Evolutionary conservation across 2,888 invertebrate species (phyloP).

Genomic region (Chaetogeoica ovagalla): DNA sequence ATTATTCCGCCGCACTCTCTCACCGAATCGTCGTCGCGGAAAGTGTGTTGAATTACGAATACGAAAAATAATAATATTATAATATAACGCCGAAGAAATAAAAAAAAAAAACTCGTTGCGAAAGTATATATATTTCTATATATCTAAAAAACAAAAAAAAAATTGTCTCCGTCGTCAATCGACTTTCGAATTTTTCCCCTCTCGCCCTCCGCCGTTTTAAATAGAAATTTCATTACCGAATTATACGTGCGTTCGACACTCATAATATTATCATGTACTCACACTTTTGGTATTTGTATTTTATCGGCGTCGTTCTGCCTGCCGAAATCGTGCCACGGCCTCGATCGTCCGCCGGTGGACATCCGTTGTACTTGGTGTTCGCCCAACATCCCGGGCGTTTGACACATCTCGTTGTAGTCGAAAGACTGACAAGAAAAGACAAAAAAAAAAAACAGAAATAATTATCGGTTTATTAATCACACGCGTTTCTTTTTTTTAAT

Average conservation of each 20-base stretch:
- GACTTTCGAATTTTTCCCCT: conserved; percentile 30
- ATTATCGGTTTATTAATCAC: too few species aligned
- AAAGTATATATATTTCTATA: conserved; percentile 11
- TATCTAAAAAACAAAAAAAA: too few species aligned
- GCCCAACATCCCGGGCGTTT: conserved; percentile 60
- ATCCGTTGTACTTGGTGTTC: conserved; percentile 55
- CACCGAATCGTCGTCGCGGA: neutral
- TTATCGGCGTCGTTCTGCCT: conserved; percentile 92
- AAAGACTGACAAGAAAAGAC: too few species aligned
- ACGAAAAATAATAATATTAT: conserved; percentile 2
- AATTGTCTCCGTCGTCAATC: neutral
- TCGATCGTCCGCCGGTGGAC: conserved; percentile 64
- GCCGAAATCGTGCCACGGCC: conserved; percentile 93
- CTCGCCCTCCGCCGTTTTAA: neutral
- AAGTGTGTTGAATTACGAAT: conserved; percentile 25
- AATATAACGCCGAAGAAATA: neutral
- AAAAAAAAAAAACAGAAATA: conserved; percentile 57
- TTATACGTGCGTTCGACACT: too few species aligned
- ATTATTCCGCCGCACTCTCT: neutral
- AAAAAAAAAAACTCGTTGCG: conserved; percentile 18
- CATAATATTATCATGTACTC: conserved; percentile 63
- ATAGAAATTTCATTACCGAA: neutral
- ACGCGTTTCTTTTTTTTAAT: too few species aligned
- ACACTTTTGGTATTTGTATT: conserved; percentile 97
- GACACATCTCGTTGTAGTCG: conserved; percentile 90